Base-by-base conservation (phyloP, 2,888 invertebrate genomes). In the Pimpla rufipes region DNA sequence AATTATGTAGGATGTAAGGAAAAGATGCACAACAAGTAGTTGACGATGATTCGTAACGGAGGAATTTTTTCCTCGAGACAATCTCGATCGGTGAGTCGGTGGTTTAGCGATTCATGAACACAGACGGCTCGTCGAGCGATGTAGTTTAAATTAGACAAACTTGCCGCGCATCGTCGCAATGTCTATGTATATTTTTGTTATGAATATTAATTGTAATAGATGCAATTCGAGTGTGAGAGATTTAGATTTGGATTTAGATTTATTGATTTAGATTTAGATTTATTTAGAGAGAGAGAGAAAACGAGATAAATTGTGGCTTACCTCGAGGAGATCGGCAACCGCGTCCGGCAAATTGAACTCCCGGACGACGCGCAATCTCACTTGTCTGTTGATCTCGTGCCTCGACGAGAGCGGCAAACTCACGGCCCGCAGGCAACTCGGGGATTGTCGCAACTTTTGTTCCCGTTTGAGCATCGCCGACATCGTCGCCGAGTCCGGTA, bases 341-440 rank as follows among this genome's bases (percentile, higher is more conserved):
- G 96, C 95, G 93, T 99, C 99, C 0, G 99, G 99, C 82, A 98
- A 95, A 90, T 98, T 98, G 94, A 98, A 97, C 94, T 99, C 99
- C 64, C 99, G 95, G 13, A 99, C 98, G 1, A 98, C 98, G 7
- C 98, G 96, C 88, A 99, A 93, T 79, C 98, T 96, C 16, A 94
- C 93, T 93, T 96, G 96, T 85, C 96, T 94, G 89, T 96, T 96
- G 84, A 98, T 96, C 90, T 97, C 96, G 87, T 96, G 95, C 73
- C 96, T 95, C 86, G 97, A 97, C 7, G 96, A 96, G 84, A 97
- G 94, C 83, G 96, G 96, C 93, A 97, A 94, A 85, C 95, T 94
- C 83, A 97, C 94, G 66, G 98, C 98, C 73, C 97, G 94, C 91
- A 96, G 96, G 90, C 97, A 97, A 92, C 96, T 96, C 4, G 97